A percentile compares a stretch with the other conserved stretches of the same genome.
Conservation (phyloP, 1,140 invertebrate genomes). For the Ceratitis capitata region DNA sequence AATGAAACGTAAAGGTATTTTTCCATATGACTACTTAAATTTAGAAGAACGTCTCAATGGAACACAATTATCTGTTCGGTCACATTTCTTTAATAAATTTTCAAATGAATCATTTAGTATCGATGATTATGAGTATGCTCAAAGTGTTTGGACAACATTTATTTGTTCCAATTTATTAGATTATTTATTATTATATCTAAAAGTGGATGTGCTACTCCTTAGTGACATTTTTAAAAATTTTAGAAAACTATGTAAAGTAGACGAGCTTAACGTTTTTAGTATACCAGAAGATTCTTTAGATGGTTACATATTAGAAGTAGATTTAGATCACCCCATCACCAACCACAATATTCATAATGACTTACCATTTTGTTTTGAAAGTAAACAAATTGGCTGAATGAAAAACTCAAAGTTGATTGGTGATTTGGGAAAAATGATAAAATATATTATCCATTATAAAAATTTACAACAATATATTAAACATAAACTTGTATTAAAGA, state of each 20-base stretch:
- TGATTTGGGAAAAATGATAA: conserved; percentile 60
- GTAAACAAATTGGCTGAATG: conserved; percentile 44
- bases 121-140: conserved; percentile 65
- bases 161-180: no score
- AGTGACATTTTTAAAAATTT: conserved; percentile 68
- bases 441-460: conserved; percentile 68
- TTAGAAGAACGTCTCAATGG: no score
- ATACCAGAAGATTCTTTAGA: no score
- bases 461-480: conserved; percentile 67
- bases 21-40: no score
- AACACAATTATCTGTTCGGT: no score
- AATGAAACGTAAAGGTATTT: conserved; percentile 54
- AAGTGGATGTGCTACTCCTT: conserved; percentile 63
- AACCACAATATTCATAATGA: conserved; percentile 68
- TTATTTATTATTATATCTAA: no score
- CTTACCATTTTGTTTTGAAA: conserved; percentile 67
- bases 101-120: conserved; percentile 47
- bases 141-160: conserved; percentile 65
- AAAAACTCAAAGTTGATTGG: conserved; percentile 59
- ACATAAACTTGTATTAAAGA: conserved; percentile 65
- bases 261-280: no score
- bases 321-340: conserved; percentile 59
- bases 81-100: no score
- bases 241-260: conserved; percentile 50
- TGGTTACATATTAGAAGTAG: conserved; percentile 69